Base-by-base conservation (phyloP, 2,797 vertebrate species). In the Schizopygopsis malacanthus region DNA sequence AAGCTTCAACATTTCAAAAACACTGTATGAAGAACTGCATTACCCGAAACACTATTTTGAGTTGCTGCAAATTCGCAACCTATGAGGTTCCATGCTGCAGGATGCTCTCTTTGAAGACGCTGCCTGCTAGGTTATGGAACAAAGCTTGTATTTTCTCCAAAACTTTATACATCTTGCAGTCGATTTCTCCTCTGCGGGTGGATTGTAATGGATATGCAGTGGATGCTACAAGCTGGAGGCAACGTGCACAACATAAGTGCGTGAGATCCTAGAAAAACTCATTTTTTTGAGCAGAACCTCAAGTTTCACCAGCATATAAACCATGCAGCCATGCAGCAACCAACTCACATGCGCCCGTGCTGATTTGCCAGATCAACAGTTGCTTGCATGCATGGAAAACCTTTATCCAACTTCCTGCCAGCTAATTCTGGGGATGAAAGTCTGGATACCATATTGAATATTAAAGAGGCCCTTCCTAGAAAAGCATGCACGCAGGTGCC, bases 171-270 rank as follows among this genome's bases (percentile, higher is more conserved):
- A 65, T 65, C 37, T 81, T n/a, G 41, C 7, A 25, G 28, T 25
- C 18, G 28, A 47, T 65, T 45, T 63, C 43, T 83, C 61, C 15
- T 59, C 50, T 81, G 54, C 47, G 70, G 71, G 81, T 87, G 71
- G 69, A 22, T 69, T n/a, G 78, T 81, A 85, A 80, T 81, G 77
- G 56, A 84, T 81, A 52, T 83, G 81, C 37, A 25, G 69, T 54
- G 79, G 79, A 52, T 28, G n/a, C 81, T 37, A 65, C 28, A 50
- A 56, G 71, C 85, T 83, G 54, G 65, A 81, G 81, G 81, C 79
- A 79, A 22, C 47, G 10, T 69, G 79, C 79, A 79, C 39, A 86
- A 82, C 41, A 73, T 45, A 85, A 78, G 39, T 65, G 12, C 12
- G 6, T 6, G 54, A n/a, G 52, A 25, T 45, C 50, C 65, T 50